Evolutionary conservation across 2,113 vertebrate species (phyloP).

Genomic region (Oostethus manadensis): DNA sequence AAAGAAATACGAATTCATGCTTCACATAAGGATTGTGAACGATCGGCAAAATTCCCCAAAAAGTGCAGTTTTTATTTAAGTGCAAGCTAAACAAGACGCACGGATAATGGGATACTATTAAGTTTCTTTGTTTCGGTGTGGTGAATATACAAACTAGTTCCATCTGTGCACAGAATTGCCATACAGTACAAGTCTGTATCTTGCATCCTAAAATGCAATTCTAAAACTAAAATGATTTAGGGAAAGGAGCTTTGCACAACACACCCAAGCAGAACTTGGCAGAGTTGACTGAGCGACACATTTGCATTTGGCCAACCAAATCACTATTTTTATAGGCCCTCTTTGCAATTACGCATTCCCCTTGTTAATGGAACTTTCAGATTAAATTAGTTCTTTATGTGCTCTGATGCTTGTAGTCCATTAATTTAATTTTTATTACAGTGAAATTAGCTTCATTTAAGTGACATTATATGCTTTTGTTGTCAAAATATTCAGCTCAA

Average conservation of each 20-base stretch:
- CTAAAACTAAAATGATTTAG: slow-evolving; percentile 35
- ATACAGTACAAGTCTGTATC: background rate
- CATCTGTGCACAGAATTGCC: no score
- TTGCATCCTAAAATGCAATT: slow-evolving; percentile 15
- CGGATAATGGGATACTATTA: no score
- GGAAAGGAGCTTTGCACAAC: slow-evolving; percentile 23
- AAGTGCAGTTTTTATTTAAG: no score
- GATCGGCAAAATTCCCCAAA: no score
- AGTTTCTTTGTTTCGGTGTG: no score
- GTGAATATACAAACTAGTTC: no score
- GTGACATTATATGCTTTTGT: slow-evolving; percentile 66
- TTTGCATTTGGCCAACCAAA: slow-evolving; percentile 71
- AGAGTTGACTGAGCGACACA: slow-evolving; percentile 50
- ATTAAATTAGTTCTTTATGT: slow-evolving; percentile 73
- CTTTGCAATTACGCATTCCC: slow-evolving; percentile 68
- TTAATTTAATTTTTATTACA: slow-evolving; percentile 78
- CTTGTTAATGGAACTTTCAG: slow-evolving; percentile 73
- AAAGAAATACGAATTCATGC: no score
- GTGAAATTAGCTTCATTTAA: slow-evolving; percentile 75
- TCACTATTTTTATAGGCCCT: slow-evolving; percentile 73
- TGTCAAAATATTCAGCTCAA: slow-evolving; percentile 57
- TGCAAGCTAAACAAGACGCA: no score
- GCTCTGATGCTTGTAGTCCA: slow-evolving; percentile 70
- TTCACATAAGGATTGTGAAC: no score
- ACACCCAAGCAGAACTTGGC: slow-evolving; percentile 56